These are phyloP conservation scores for Scalopus aquaticus DNA, from an alignment of 2,113 vertebrate species.

Conservation along the genomic window DNA sequence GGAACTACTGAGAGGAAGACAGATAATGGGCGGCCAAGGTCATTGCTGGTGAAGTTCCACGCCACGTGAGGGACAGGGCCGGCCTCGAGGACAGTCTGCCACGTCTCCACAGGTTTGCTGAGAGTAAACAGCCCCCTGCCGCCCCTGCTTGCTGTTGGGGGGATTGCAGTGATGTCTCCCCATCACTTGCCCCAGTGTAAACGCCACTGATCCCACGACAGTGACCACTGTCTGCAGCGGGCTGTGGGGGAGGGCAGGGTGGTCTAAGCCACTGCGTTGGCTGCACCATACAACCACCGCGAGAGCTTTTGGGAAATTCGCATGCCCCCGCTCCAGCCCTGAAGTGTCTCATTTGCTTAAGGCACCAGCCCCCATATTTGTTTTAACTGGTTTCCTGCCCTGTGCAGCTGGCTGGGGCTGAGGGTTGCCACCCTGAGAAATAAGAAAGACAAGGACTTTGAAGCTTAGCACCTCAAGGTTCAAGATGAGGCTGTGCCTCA, in stretches of 20 bases:
- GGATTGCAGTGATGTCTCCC: too few relatives aligned
- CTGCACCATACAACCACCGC: background rate
- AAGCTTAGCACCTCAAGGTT: background rate
- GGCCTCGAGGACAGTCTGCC: too few relatives aligned
- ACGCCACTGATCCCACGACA: background rate
- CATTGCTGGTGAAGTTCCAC: too few relatives aligned
- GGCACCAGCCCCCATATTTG: background rate
- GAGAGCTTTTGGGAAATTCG: background rate
- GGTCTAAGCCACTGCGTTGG: fast-evolving
- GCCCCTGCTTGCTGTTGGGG: too few relatives aligned
- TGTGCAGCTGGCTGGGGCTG: background rate
- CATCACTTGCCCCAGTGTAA: too few relatives aligned
- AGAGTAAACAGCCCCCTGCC: too few relatives aligned
- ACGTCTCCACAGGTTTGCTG: too few relatives aligned
- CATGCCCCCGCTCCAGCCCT: fast-evolving
- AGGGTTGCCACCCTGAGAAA: background rate
- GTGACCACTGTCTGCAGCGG: background rate
- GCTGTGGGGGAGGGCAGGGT: fast-evolving
- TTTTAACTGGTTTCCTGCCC: background rate
- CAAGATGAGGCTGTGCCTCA: background rate
- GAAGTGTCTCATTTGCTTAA: background rate
- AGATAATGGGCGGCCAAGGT: too few relatives aligned
- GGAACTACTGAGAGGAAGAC: too few relatives aligned
- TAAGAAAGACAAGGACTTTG: background rate
- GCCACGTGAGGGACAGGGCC: too few relatives aligned